A percentile compares a stretch with the other conserved stretches of the same genome.
Conservation (phyloP, 2,797 vertebrate species). For the Rhabdomys pumilio region DNA sequence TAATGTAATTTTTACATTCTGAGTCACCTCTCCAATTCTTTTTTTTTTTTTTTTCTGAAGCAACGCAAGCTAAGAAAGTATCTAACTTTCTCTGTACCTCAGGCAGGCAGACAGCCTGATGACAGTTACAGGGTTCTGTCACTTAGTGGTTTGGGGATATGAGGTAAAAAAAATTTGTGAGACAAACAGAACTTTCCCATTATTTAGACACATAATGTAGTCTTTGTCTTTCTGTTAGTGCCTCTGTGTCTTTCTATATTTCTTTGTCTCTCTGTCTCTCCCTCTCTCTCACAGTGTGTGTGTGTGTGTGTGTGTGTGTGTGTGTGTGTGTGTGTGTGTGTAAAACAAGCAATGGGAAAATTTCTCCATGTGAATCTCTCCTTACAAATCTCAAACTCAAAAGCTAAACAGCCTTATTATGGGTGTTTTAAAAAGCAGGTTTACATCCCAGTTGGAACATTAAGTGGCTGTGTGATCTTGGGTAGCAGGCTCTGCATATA, state of each 20-base stretch:
- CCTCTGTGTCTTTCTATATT: no score
- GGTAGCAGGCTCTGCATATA: not conserved
- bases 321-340: not conserved
- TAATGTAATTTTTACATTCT: conserved; percentile 83
- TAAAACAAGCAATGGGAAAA: not conserved
- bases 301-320: not conserved
- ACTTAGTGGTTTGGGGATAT: not conserved
- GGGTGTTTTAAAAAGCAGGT: not conserved
- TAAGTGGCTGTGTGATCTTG: not conserved
- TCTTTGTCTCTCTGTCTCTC: not conserved
- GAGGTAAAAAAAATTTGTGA: conserved; percentile 3
- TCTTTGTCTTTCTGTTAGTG: not conserved
- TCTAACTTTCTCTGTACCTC: conserved; percentile 10
- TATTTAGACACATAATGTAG: not conserved
- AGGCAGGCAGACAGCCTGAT: conserved; percentile 3
- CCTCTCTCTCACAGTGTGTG: not conserved
- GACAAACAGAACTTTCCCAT: not conserved
- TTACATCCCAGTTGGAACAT: not conserved
- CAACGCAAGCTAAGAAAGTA: conserved; percentile 19
- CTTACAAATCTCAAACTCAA: not conserved
- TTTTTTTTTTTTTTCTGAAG: conserved; percentile 17
- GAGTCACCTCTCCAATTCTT: conserved; percentile 63
- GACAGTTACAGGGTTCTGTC: conserved; percentile 4
- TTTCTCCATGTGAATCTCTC: not conserved
- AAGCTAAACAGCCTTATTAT: not conserved